Percentiles rank a stretch among this genome's conserved stretches.
Conservation (phyloP, 2,113 vertebrate genomes). For the Myrmecophaga tridactyla region DNA sequence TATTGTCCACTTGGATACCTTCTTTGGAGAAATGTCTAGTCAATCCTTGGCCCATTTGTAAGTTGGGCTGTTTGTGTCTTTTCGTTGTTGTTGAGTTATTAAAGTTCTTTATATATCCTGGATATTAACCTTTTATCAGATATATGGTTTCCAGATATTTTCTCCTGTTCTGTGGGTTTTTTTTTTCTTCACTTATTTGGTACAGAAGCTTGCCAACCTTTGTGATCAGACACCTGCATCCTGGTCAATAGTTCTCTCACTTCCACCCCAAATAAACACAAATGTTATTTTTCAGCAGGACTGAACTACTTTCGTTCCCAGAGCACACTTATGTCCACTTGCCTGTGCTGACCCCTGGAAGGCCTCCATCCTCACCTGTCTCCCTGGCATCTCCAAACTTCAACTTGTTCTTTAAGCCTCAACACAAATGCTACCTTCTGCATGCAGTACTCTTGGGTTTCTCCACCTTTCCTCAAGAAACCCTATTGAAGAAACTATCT, state of each 20-base stretch:
- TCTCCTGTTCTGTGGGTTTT: no score
- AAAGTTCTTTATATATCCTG: no score
- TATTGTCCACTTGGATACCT: no score
- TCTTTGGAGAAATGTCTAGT: no score
- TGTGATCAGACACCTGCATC: neutral
- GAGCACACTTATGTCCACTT: neutral
- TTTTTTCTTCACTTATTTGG: no score
- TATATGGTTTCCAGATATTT: no score
- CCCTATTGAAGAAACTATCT: neutral
- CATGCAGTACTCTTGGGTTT: neutral
- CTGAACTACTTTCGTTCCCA: neutral
- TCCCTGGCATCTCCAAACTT: neutral
- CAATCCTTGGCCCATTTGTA: no score
- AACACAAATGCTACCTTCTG: neutral
- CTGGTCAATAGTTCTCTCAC: neutral
- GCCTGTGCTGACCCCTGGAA: neutral
- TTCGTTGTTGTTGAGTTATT: no score
- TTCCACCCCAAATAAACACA: neutral
- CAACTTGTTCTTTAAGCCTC: neutral
- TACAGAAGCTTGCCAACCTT: neutral
- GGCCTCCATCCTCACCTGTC: neutral
- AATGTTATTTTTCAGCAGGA: neutral
- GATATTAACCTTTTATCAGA: no score
- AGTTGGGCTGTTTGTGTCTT: no score
- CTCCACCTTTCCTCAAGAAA: neutral